These are phyloP conservation scores for Eristalis arbustorum DNA, from an alignment of 2,888 invertebrate species.

Conservation along the genomic window DNA sequence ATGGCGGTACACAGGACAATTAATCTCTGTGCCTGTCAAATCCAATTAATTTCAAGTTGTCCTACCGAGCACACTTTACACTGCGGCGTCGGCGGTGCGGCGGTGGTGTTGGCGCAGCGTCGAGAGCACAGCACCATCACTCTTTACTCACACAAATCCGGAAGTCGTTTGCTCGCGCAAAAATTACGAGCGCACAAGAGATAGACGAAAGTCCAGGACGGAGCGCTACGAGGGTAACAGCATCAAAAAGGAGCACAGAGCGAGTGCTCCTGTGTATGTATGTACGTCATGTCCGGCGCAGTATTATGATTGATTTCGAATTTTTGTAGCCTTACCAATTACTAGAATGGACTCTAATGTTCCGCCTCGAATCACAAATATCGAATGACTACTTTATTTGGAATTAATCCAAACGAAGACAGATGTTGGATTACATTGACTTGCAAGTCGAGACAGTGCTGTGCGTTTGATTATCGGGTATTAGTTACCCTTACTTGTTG, in stretches of 20 bases:
- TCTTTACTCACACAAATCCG: constrained; percentile 44
- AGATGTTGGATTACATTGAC: neutral
- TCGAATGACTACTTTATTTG: constrained; percentile 45
- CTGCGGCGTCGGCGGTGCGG: neutral
- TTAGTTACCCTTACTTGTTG: constrained; percentile 28
- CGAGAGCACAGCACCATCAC: neutral
- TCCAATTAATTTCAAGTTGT: constrained; percentile 69
- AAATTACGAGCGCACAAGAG: constrained; percentile 19
- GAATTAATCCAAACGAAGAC: constrained; percentile 30
- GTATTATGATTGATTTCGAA: constrained; percentile 59
- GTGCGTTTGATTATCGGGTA: constrained; percentile 41
- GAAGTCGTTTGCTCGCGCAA: constrained; percentile 58
- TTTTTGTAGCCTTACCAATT: constrained; percentile 12
- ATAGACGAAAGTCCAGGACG: constrained; percentile 44
- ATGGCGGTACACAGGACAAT: constrained; percentile 66
- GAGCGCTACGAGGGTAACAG: constrained; percentile 27
- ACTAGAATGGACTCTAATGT: constrained; percentile 17
- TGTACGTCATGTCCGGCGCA: constrained; percentile 5
- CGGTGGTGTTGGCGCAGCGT: constrained; percentile 15
- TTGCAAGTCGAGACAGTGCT: constrained; percentile 28
- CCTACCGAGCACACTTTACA: constrained; percentile 49
- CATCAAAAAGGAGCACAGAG: constrained; percentile 32
- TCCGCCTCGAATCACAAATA: constrained; percentile 31
- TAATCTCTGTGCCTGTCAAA: constrained; percentile 69
- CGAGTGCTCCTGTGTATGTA: constrained; percentile 25